Percentiles rank a stretch among this genome's conserved stretches.
phyloP scores from a whole-genome alignment of 2,113 vertebrate genomes.

The Esox niger region DNA sequence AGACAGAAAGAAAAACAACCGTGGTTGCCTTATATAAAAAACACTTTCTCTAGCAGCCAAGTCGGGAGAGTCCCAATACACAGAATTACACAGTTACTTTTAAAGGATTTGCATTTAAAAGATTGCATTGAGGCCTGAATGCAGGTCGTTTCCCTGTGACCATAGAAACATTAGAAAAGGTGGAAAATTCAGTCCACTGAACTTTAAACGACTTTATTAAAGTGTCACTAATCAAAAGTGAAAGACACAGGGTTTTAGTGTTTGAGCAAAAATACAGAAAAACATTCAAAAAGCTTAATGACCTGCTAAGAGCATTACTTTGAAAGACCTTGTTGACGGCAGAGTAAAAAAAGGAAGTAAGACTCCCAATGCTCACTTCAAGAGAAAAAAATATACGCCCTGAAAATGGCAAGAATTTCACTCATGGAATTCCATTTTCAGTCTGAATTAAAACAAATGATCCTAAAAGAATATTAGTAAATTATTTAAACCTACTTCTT shows the following conservation, averaged over 20 bases:
- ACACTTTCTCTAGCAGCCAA: conserved; percentile 71
- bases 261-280: conserved; percentile 81
- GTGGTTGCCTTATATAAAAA: conserved; percentile 64
- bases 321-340: conserved; percentile 72
- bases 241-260: conserved; percentile 91
- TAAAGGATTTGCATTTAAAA: conserved; percentile 96
- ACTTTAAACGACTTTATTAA: conserved; percentile 99
- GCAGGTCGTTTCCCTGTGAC: conserved; percentile 84
- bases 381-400: conserved; percentile 66
- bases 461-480: too few relatives aligned
- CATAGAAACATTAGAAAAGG: conserved; percentile 97
- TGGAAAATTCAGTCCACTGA: conserved; percentile 97
- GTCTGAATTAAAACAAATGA: too few relatives aligned
- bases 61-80: conserved; percentile 76
- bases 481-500: too few relatives aligned
- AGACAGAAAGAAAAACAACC: conserved; percentile 76
- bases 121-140: conserved; percentile 82
- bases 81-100: conserved; percentile 85
- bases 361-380: conserved; percentile 58
- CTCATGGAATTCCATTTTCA: conserved; percentile 3
- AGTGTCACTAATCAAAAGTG: conserved; percentile 97
- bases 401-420: conserved; percentile 66
- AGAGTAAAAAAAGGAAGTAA: conserved; percentile 63
- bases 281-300: conserved; percentile 79
- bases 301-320: conserved; percentile 81